Conservation (phyloP, 2,797 vertebrate species). For the Pterois miles region DNA sequence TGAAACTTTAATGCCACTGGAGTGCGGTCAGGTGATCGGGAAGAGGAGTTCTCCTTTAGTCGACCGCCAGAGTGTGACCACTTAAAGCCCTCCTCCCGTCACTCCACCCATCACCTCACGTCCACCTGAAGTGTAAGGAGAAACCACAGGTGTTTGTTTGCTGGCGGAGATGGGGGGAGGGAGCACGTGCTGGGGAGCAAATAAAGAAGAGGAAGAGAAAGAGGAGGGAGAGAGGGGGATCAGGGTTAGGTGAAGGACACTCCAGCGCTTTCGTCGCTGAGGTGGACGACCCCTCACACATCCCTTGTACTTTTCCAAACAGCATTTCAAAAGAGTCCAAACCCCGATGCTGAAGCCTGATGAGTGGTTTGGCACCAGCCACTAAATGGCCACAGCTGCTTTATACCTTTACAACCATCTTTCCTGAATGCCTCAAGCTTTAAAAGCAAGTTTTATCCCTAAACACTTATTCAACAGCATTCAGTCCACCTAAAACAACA, state of each 20-base stretch:
- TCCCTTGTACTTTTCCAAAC: background rate
- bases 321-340: slow-evolving; percentile 5
- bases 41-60: slow-evolving; percentile 30
- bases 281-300: background rate
- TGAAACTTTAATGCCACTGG: slow-evolving; percentile 14
- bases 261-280: slow-evolving; percentile 14
- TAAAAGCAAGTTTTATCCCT: background rate
- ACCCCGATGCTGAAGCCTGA: background rate
- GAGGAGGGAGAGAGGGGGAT: background rate
- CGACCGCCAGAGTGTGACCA: slow-evolving; percentile 43
- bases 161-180: background rate
- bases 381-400: background rate
- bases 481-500: background rate
- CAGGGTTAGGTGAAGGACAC: slow-evolving; percentile 37
- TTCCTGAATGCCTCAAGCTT: background rate
- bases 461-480: background rate
- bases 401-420: background rate
- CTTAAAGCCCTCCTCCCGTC: background rate
- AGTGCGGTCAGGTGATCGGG: slow-evolving; percentile 28
- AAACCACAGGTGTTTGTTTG: slow-evolving; percentile 26
- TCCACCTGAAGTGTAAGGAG: slow-evolving; percentile 30
- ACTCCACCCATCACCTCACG: slow-evolving; percentile 2
- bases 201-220: background rate
- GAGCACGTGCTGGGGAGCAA: background rate
- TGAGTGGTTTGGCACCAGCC: background rate